Conservation (phyloP, 2,888 invertebrate genomes). For the Drosophila anceps region DNA sequence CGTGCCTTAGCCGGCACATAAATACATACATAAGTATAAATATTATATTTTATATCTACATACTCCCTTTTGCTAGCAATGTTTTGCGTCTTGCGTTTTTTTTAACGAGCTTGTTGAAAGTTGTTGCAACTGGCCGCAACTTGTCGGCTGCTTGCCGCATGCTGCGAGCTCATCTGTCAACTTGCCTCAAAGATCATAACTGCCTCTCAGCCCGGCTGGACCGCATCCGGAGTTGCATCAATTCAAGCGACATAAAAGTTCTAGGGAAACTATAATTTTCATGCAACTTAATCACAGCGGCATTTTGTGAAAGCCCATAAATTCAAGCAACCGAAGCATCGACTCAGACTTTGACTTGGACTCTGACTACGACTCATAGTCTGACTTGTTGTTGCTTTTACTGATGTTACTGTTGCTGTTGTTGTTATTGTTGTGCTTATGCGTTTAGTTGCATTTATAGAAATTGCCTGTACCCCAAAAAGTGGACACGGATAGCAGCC, state of each 20-base stretch:
- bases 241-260: slow-evolving; percentile 77
- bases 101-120: slow-evolving; percentile 70
- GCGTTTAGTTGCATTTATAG: slow-evolving; percentile 76
- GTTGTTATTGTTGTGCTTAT: slow-evolving; percentile 28
- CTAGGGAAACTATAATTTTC: slow-evolving; percentile 76
- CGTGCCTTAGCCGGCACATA: slow-evolving; percentile 6
- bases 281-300: slow-evolving; percentile 74
- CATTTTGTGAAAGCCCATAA: slow-evolving; percentile 67
- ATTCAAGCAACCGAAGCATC: slow-evolving; percentile 34
- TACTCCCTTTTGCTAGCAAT: slow-evolving; percentile 1
- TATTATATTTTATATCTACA: slow-evolving; percentile 13
- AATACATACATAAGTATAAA: slow-evolving; percentile 22
- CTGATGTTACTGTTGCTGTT: slow-evolving; percentile 11
- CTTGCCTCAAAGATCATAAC: slow-evolving; percentile 48
- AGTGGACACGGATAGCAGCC: slow-evolving; percentile 60
- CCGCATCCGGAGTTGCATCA: slow-evolving; percentile 73
- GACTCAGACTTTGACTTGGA: slow-evolving; percentile 9
- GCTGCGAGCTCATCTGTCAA: slow-evolving; percentile 61
- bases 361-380: slow-evolving; percentile 17
- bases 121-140: slow-evolving; percentile 33
- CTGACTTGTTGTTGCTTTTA: slow-evolving; percentile 8
- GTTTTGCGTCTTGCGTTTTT: slow-evolving; percentile 17
- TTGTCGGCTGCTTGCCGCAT: slow-evolving; percentile 40
- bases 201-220: slow-evolving; percentile 26
- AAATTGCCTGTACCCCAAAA: slow-evolving; percentile 67